Base-by-base conservation (phyloP, 1,140 invertebrate genomes). In the Leptonema lineaticorne region DNA sequence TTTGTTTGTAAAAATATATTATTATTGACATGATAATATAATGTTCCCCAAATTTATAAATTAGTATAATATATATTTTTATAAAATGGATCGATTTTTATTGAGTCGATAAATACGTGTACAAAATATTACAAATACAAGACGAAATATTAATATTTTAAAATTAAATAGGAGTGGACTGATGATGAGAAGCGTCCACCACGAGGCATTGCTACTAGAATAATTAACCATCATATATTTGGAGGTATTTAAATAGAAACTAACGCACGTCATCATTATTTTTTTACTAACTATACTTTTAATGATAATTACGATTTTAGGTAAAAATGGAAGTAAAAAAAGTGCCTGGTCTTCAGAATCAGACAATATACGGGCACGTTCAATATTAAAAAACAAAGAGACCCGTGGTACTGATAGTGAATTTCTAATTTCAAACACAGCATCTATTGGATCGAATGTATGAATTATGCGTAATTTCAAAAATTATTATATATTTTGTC, bases 151-250 rank as follows among this genome's bases (percentile, higher is more conserved):
- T n/a, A n/a, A n/a, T n/a, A n/a, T n/a, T n/a, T n/a, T n/a, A n/a
- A n/a, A n/a, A n/a, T n/a, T n/a, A n/a, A n/a, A 57, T 74, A 82
- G 81, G 81, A 82, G 69, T 82, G 80, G 81, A 71, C 76, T 73
- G 81, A 82, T 71, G 80, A 82, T 74, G 81, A 82, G 76, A 81
- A 76, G 77, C 78, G 69, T 59, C 80, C 80, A 28, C 81, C 80
- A 67, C 77, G 80, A 69, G 81, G 81, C 65, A 83, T 83, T 75
- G 80, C 81, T 48, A 83, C 81, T 74, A 81, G 80, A 74, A 83
- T 83, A 69, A 83, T 83, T 74, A 83, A 82, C 73, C 81, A 82
- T 73, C 81, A 83, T 71, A 82, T 83, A 67, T 78, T 83, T 37
- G 82, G 82, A 76, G 80, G 81, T 82, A 76, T 72, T 72, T 20